Evolutionary conservation across 2,888 invertebrate species (phyloP).

Genomic region (Trichacis sp.): DNA sequence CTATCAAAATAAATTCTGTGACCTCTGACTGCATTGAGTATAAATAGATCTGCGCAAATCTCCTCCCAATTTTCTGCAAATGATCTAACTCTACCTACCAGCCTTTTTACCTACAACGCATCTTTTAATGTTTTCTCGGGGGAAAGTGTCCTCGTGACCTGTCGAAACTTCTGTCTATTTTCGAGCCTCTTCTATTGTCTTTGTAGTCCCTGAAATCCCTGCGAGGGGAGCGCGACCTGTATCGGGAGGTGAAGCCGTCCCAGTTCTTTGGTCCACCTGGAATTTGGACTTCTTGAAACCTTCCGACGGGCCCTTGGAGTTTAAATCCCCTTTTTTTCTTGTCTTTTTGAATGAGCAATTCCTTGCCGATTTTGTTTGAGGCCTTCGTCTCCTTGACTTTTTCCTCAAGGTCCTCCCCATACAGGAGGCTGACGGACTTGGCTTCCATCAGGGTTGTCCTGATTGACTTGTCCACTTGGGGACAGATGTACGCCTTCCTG

Average conservation of each 20-base stretch:
- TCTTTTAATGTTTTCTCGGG: too few species aligned
- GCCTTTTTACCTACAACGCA: neutral
- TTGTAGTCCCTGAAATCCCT: too few species aligned
- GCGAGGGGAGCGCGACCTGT: too few species aligned
- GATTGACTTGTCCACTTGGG: neutral
- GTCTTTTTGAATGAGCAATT: neutral
- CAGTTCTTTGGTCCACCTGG: neutral
- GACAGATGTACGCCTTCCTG: neutral
- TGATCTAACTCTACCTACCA: neutral
- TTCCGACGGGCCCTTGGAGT: neutral
- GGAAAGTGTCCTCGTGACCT: too few species aligned
- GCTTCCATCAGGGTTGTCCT: neutral
- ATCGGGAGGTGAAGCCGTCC: too few species aligned
- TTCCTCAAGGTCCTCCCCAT: neutral
- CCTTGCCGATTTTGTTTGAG: neutral
- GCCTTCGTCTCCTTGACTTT: neutral
- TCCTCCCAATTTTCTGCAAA: neutral
- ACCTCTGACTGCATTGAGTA: neutral
- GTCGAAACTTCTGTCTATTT: too few species aligned
- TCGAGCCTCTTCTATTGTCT: too few species aligned
- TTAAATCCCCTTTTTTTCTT: neutral
- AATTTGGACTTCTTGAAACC: neutral
- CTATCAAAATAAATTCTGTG: slow-evolving; percentile 1
- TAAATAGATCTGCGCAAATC: neutral
- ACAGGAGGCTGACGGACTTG: neutral